Evolutionary conservation across 2,113 vertebrate genomes (phyloP).

Genomic region (Oceanodroma tethys): DNA sequence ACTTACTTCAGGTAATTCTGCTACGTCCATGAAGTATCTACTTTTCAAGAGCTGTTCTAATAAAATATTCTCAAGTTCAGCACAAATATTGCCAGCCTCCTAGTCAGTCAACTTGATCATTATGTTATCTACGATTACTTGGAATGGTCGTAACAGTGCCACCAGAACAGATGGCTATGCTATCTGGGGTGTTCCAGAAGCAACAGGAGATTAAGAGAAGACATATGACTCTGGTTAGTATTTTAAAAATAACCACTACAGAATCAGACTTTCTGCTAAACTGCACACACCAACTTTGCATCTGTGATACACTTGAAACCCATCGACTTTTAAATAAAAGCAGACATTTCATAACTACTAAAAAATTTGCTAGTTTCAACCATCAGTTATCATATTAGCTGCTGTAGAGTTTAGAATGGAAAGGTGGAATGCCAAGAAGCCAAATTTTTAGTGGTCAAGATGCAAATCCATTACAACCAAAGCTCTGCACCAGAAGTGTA

Average conservation of each 20-base stretch:
- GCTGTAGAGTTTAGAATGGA: not conserved
- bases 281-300: not conserved
- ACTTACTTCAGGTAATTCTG: not conserved
- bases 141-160: not conserved
- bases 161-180: not conserved
- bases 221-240: not conserved
- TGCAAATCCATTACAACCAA: not conserved
- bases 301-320: not conserved
- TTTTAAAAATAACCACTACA: not conserved
- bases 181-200: not conserved
- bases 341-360: not conserved
- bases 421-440: not conserved
- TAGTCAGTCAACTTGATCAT: not conserved
- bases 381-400: not conserved
- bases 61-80: not conserved
- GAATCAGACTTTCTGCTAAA: not conserved
- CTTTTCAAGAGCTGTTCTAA: not conserved
- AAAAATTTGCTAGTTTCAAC: not conserved
- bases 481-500: not conserved
- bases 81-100: not conserved
- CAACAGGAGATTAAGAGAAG: not conserved
- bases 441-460: not conserved
- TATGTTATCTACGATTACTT: not conserved
- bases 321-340: not conserved
- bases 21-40: not conserved